Base-by-base conservation (phyloP, 2,113 vertebrate genomes). In the Pimephales promelas region DNA sequence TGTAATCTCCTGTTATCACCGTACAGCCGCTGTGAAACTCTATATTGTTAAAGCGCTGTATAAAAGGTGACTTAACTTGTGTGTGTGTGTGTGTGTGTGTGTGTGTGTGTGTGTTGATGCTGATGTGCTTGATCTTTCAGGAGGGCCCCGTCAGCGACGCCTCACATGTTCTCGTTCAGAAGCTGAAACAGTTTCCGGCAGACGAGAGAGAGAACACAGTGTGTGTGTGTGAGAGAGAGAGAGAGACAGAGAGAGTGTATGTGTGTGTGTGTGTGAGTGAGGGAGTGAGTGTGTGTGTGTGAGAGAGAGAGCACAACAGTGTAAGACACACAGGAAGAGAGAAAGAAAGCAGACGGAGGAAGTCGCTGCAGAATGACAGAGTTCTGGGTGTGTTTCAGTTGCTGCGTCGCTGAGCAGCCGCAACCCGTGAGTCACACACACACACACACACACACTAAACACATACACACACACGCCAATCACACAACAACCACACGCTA, bases 391-490 rank as follows among this genome's bases (percentile, higher is more conserved):
- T 95, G 94, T 88, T 95, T 95, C 88, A 95, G 93, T 90, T 95
- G 94, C 93, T 95, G 94, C 88, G 90, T 95, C 83, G 95, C 96
- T 83, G 96, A 96, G 87, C 96, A 96, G 90, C 96, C 96, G 14
- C 96, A 96, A 54, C 94, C 95, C 75, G 97, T 97, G 89, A 93
- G 96, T 96, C 84, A 22, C 71, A 52, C 14, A 16, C 45, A 74
- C 24, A 72, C 75, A 84, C 61, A 70, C 34, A 24, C 40, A 11
- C 3, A 81, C 47, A 52, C 28, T 28, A 28, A 28, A 28, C 28
- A 28, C 28, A 28, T 2, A 28, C 28, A 28, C 1, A 2, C 36
- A 36, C 36, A 36, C 73, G 11, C 36, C 0, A 28, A 6, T 57
- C 62, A 62, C 26, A 20, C 28, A 47, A 8, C 4, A 47, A 13